Base-by-base conservation (phyloP, 2,888 invertebrate genomes). In the Pediacus dermestoides region DNA sequence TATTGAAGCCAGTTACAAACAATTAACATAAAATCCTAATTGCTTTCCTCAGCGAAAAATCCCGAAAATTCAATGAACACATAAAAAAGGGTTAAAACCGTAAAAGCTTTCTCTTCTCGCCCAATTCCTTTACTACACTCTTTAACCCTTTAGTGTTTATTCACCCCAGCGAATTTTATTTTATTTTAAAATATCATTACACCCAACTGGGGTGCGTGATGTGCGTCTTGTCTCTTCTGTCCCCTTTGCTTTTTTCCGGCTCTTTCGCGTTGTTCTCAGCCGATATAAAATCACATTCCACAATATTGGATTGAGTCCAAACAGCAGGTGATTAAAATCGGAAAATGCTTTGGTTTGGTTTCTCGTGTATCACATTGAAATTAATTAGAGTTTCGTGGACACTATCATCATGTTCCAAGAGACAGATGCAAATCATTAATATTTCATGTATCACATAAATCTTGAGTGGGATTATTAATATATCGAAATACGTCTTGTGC, bases 1-100 rank as follows among this genome's bases (percentile, higher is more conserved):
- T 58, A 59, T 60, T 52, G 57, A 47, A 51, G 54, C 57, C 58
- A 55, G 57, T 59, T 57, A 57, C 57, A 61, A 60, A 60, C 60
- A 62, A 62, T 63, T 61, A 63, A 60, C 60, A 61, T 61, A 61
- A 61, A 60, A 63, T 61, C 60, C 61, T 59, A 63, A 61, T 59
- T 59, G 61, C 60, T 53, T 52, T 58, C 52, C 56, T 53, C 52
- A 44, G 52, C 52, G 56, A 60, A 63, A 63, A 62, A 63, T 60
- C 58, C 60, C 49, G 57, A 57, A 63, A 63, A 61, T 63, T 61
- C 61, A 59, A 60, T 60, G 61, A 60, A 60, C 60, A 53, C 60
- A 60, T 60, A 60, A 61, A 63, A 46, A 63, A 59, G 61, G 59
- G 59, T 61, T 60, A 44, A 55, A 49, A 44, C 54, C 53, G 58